Evolutionary conservation across 2,797 vertebrate genomes (phyloP).

Genomic region (Anabacerthia variegaticeps): DNA sequence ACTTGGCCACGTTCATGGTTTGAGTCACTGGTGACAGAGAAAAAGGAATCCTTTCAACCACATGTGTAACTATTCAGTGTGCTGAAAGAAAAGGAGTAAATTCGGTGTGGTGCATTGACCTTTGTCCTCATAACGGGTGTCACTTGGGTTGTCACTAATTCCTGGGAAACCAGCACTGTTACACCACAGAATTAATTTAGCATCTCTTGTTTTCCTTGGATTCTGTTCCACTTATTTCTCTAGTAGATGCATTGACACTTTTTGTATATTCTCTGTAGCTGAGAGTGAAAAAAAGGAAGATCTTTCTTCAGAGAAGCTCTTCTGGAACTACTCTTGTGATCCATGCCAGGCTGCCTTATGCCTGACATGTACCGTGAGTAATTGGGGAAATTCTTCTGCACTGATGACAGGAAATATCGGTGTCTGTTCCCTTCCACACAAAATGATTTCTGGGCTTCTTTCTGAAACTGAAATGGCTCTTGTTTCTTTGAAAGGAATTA

Average conservation of each 20-base stretch:
- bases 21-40: neutral
- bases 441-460: neutral
- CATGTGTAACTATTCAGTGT: neutral
- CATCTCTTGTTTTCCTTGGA: neutral
- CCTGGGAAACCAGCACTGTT: neutral
- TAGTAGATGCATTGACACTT: neutral
- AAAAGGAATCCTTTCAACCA: neutral
- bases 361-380: neutral
- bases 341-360: neutral
- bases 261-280: neutral
- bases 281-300: neutral
- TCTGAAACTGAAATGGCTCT: neutral
- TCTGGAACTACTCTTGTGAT: neutral
- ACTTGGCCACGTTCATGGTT: rapidly evolving
- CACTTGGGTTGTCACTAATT: neutral
- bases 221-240: neutral
- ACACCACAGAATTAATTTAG: neutral
- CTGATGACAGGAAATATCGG: neutral
- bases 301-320: neutral
- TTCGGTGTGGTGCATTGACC: neutral
- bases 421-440: neutral
- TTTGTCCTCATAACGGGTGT: neutral
- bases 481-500: neutral
- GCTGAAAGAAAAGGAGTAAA: neutral
- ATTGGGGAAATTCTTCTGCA: neutral